Conservation (phyloP, 1,140 invertebrate genomes). For the Portunus trituberculatus region DNA sequence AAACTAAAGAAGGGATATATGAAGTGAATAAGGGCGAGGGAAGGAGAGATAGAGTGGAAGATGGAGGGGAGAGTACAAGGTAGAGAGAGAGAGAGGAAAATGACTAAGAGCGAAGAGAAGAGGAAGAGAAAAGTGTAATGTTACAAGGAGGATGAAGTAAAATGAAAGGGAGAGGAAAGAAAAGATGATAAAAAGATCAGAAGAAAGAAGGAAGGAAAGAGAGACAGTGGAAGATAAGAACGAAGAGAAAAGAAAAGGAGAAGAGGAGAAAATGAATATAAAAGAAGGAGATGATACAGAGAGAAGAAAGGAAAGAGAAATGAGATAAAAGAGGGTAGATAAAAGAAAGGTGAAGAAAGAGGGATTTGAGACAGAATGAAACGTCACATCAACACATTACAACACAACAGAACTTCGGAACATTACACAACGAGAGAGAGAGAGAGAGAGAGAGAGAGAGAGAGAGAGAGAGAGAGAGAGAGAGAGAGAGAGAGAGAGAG, state of each 20-base stretch:
- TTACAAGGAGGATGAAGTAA: neutral
- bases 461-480: slow-evolving; percentile 46
- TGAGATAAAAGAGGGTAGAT: neutral
- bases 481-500: slow-evolving; percentile 52
- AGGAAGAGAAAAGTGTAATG: neutral
- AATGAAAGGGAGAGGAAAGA: no score
- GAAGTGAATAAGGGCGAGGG: neutral
- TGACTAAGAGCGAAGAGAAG: neutral
- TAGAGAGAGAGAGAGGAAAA: neutral
- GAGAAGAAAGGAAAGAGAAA: neutral
- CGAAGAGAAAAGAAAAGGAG: no score
- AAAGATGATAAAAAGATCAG: no score
- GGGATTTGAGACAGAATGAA: no score
- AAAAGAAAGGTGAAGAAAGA: neutral
- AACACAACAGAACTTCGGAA: neutral
- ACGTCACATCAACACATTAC: no score
- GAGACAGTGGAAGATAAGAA: no score
- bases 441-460: slow-evolving; percentile 55
- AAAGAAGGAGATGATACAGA: no score
- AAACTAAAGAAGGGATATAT: neutral
- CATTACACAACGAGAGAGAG: neutral
- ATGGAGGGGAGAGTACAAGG: neutral
- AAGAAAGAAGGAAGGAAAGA: no score
- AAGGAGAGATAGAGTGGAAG: neutral
- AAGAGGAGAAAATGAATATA: no score